phyloP scores from a whole-genome alignment of 2,113 vertebrate species.

The Amazona vittata region DNA sequence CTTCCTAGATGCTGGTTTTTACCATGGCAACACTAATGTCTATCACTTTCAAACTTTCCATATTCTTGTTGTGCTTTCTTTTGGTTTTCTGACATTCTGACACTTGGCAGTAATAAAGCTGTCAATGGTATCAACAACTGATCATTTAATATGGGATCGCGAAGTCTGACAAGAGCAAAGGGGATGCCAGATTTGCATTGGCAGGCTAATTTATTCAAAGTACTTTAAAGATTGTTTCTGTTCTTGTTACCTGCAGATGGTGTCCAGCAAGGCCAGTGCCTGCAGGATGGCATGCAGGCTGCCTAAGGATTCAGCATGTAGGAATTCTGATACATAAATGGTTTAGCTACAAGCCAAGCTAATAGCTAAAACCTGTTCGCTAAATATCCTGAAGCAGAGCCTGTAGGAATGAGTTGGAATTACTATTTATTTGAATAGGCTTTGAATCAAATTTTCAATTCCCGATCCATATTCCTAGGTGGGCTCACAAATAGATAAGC shows the following conservation, averaged over 20 bases:
- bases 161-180: conserved; percentile 10
- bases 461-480: background rate
- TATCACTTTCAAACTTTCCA: conserved; percentile 24
- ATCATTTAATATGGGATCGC: background rate
- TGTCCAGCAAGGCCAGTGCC: background rate
- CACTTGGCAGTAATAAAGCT: conserved; percentile 28
- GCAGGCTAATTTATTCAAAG: conserved; percentile 6
- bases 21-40: background rate
- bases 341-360: background rate
- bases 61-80: background rate
- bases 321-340: background rate
- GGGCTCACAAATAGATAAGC: background rate
- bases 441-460: background rate
- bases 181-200: background rate
- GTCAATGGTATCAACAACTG: background rate
- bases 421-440: conserved; percentile 16
- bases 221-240: background rate
- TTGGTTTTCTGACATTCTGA: conserved; percentile 30
- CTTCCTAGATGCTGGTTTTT: background rate
- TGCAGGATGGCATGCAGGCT: background rate
- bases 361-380: background rate
- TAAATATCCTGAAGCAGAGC: background rate
- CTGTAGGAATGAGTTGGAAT: background rate
- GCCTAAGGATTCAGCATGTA: background rate
- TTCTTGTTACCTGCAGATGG: background rate